These are phyloP conservation scores for Paracentrotus lividus DNA, from an alignment of 53 echinoderm and acorn worm genomes.

Conservation along the genomic window DNA sequence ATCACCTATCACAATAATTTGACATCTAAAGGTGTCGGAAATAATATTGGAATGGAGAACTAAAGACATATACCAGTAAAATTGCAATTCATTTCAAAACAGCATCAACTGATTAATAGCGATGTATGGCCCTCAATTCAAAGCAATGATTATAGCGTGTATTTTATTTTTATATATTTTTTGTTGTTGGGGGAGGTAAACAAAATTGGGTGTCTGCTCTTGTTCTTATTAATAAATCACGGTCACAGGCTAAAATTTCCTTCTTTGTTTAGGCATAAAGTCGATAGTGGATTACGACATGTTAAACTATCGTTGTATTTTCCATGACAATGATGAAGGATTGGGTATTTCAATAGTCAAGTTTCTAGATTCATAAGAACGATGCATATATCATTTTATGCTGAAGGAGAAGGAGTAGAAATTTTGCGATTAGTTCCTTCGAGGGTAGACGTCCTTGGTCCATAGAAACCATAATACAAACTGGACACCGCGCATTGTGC, in stretches of 20 bases:
- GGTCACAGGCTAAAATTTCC: background rate
- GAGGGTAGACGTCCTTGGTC: slow-evolving; percentile 11
- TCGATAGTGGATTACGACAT: background rate
- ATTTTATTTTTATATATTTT: no score
- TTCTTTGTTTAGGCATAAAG: background rate
- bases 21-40: no score
- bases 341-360: background rate
- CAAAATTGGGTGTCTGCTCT: no score
- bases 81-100: no score
- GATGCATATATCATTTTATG: slow-evolving; percentile 21
- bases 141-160: no score
- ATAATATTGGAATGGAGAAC: no score
- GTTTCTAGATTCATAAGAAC: background rate
- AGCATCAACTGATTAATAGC: no score
- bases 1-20: no score
- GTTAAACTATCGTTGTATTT: background rate
- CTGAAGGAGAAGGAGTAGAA: background rate
- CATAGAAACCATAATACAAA: slow-evolving; percentile 10
- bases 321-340: background rate
- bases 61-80: no score
- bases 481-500: slow-evolving; percentile 35
- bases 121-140: no score
- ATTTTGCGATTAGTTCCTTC: background rate
- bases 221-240: no score
- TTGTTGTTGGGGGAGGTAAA: no score